Evolutionary conservation across 2,113 vertebrate species (phyloP), one percentile per base, ranked within the genome.

Genomic region (Dascyllus trimaculatus): DNA sequence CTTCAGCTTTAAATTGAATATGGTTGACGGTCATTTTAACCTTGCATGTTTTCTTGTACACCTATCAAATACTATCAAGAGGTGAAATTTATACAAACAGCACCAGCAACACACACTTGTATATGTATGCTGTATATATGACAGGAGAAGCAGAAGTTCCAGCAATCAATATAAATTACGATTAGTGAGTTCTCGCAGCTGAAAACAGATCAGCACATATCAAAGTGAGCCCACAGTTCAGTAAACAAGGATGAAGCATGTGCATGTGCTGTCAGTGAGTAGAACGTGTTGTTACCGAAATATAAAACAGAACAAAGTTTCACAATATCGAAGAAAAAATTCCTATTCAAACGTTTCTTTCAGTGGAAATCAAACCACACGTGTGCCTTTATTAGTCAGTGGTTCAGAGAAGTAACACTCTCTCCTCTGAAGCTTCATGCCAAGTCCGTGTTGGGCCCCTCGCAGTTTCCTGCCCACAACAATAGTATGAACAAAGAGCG

Each of bases 391-490:
- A 19, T 53, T 24, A 66, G 26, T 61, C 32, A 51, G 35, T 26
- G 29, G 35, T 40, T 71, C 38, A 81, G 45, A 76, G 48, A 43
- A 49, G 11, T 22, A 11, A 40, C 15, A 78, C 53, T 13, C 56
- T 62, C 67, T 82, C 54, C 52, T 57, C 49, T 69, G 48, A 65
- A 74, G 22, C n/a, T 21, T 57, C 22, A 45, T 57, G 58, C 59
- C 76, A 78, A 64, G 22, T 72, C 59, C 70, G 69, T 49, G 46
- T 19, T 52, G 81, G 65, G 52, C 43, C 62, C 60, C 67, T 72
- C n/a, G 9, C 69, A 52, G 62, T 74, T 90, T 91, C 89, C 91
- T 89, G 75, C 35, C 61, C 10, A 26, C 35, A 86, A 90, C 88
- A 89, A 87, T 82, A 46, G 66, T n/a, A 40, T 19, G 15, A 75